Evolutionary conservation across 2,888 invertebrate species (phyloP), one percentile per base, ranked within the genome.

Genomic region (Leucophora obtusa): DNA sequence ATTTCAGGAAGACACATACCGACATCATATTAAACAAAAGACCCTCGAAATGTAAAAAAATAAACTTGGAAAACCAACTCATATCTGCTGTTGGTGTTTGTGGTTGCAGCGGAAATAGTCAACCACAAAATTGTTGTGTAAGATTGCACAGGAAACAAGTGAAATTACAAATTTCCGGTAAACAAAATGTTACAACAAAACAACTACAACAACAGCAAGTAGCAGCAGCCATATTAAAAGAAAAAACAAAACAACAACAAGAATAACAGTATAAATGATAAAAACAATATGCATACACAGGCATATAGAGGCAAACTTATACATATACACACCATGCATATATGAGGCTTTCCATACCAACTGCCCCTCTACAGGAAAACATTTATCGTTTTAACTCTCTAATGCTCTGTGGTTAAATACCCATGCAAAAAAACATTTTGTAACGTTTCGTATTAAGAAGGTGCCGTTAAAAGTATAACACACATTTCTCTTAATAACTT

Each of bases 161-260:
- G 85, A 89, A 88, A 89, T 89, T 88, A 89, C 89, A 88, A 89
- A 89, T 88, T 89, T 89, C 89, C 89, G 89, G 68, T 62, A 69
- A 86, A 86, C 85, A 84, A 86, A 77, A 83, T 84, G 85, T 84
- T 80, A 84, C 79, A 86, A 74, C 83, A 77, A 81, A 85, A 83
- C 83, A 82, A 81, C 70, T 83, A 83, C 73, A 75, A 78, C 43
- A 68, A 33, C 69, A 54, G 28, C n/a, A n/a, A n/a, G n/a, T 17
- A 50, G 54, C 33, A 73, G 21, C 63, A 51, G 58, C 33, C 17
- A n/a, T 18, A 47, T 14, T 18, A 60, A 62, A 50, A 17, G 24
- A 2, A 53, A 10, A 21, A 18, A 18, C 38, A 33, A 51, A 35
- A 58, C 51, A 28, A 59, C 43, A 47, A 14, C 43, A 59, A 35